A percentile compares a stretch with the other conserved stretches of the same genome.
Evolutionary conservation across 2,888 invertebrate species (phyloP).

Genomic region (Pasiphila rectangulata): DNA sequence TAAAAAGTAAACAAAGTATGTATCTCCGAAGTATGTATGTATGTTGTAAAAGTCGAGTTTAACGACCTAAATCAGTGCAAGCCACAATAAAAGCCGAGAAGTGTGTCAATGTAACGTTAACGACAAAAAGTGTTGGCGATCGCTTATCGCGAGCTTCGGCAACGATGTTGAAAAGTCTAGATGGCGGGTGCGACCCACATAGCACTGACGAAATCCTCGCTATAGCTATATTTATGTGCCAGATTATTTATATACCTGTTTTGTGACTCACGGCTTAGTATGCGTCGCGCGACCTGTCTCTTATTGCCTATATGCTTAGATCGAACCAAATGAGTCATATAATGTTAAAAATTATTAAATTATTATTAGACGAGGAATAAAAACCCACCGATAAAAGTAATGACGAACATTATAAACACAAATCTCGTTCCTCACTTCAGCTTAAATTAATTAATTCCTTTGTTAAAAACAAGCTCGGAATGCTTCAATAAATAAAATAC

Average conservation of each 20-base stretch:
- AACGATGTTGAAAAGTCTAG: constrained; percentile 62
- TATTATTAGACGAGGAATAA: too few relatives aligned
- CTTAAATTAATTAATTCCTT: not conserved
- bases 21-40: not conserved
- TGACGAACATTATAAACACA: not conserved
- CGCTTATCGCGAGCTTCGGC: constrained; percentile 46
- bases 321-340: constrained; percentile 12
- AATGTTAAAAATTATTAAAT: not conserved
- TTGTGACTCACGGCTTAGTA: constrained; percentile 39
- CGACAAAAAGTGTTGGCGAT: constrained; percentile 50
- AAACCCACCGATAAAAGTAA: not conserved
- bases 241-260: constrained; percentile 40
- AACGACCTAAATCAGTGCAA: constrained; percentile 32
- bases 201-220: constrained; percentile 55
- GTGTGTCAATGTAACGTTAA: constrained; percentile 60
- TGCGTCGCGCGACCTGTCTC: constrained; percentile 29
- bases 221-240: constrained; percentile 45
- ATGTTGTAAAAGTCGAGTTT: constrained; percentile 22
- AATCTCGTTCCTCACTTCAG: not conserved
- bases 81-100: constrained; percentile 37
- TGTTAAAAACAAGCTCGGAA: constrained; percentile 1
- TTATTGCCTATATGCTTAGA: constrained; percentile 10
- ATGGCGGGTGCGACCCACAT: constrained; percentile 59
- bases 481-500: constrained; percentile 15
- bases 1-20: not conserved